Evolutionary conservation across 1,140 invertebrate genomes (phyloP).

Genomic region (Cyclargus thomasi): DNA sequence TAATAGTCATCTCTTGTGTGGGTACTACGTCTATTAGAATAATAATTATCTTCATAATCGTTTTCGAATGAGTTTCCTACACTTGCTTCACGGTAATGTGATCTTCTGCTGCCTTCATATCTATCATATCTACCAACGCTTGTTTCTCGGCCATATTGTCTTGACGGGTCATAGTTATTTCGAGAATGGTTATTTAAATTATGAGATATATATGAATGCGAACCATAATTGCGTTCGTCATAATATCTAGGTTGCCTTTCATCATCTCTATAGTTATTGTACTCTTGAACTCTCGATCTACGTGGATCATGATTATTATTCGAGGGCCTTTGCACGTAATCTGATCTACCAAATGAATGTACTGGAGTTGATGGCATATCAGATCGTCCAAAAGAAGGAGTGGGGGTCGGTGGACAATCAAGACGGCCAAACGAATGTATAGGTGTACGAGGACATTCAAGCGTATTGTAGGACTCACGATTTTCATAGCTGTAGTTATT

Average conservation of each 20-base stretch:
- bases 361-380: constrained; percentile 12
- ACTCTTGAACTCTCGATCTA: constrained; percentile 11
- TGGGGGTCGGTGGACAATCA: constrained; percentile 37
- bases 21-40: constrained; percentile 27
- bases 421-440: constrained; percentile 42
- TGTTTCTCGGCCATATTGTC: constrained; percentile 30
- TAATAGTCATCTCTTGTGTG: constrained; percentile 19
- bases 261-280: constrained; percentile 21
- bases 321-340: constrained; percentile 29
- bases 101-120: constrained; percentile 29
- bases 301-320: constrained; percentile 29
- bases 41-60: constrained; percentile 35
- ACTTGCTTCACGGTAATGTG: constrained; percentile 32
- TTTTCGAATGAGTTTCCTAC: constrained; percentile 31
- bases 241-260: constrained; percentile 26
- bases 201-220: constrained; percentile 26
- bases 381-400: constrained; percentile 38
- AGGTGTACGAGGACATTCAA: constrained; percentile 46
- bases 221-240: constrained; percentile 25
- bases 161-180: constrained; percentile 30
- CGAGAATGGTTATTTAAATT: constrained; percentile 24
- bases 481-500: constrained; percentile 29
- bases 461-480: constrained; percentile 36
- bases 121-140: constrained; percentile 38
- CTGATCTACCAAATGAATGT: constrained; percentile 28